Conservation (phyloP, 2,797 vertebrate species). For the Acanthornis magna region DNA sequence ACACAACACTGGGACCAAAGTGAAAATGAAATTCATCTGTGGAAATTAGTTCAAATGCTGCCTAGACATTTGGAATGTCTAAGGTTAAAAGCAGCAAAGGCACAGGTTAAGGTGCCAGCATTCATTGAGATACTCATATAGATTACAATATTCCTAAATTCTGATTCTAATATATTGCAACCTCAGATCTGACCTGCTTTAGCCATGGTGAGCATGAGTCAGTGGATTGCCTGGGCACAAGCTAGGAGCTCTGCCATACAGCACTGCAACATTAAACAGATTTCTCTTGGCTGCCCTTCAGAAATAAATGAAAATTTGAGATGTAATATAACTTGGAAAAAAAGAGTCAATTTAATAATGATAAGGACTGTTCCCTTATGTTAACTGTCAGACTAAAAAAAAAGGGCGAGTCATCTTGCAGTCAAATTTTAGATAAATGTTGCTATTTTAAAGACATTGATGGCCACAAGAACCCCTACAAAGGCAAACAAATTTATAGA, state of each 20-base stretch:
- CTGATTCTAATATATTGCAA: not conserved
- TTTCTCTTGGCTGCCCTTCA: not conserved
- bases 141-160: not conserved
- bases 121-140: not conserved
- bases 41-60: not conserved
- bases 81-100: not conserved
- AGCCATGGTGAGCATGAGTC: not conserved
- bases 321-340: not conserved
- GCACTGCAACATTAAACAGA: not conserved
- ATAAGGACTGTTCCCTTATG: not conserved
- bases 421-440: not conserved
- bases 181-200: not conserved
- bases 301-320: not conserved
- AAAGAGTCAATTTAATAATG: not conserved
- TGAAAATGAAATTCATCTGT: not conserved
- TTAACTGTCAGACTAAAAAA: not conserved
- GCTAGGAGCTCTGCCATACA: not conserved
- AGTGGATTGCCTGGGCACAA: not conserved
- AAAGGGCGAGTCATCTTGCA: not conserved
- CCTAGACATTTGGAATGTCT: not conserved
- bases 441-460: not conserved
- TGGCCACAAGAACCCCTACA: not conserved
- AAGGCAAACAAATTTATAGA: not conserved
- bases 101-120: not conserved
- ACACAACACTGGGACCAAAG: not conserved